Evolutionary conservation across 2,797 vertebrate species (phyloP), one percentile per base, ranked within the genome.

Genomic region (Synaphobranchus kaupii): DNA sequence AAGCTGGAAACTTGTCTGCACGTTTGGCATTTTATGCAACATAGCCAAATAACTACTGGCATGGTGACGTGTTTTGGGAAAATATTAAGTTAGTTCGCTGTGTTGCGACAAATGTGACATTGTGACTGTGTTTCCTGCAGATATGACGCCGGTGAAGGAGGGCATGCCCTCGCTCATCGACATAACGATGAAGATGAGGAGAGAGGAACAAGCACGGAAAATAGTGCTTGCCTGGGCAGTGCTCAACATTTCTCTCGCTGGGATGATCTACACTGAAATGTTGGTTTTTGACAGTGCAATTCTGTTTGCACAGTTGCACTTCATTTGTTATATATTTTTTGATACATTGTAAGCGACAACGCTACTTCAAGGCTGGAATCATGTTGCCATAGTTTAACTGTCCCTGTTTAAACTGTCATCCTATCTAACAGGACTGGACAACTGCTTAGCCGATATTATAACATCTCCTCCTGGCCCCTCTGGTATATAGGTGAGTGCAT

Each of bases 241-340:
- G 17, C 96, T 99, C 13, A 99, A 99, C 60, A 91, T 98, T 0
- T 98, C 97, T 6, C 22, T 99, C 2, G 98, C 98, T 15, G 98
- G 98, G 73, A 99, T 99, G 97, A 97, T 99, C 91, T 99, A 98
- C 90, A 97, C 97, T 3, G 98, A 99, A 93, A 99, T 99, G 98
- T 99, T 86, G 91, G 95, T 89, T 34, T 0, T 25, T 15, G 1
- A 13, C 20, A 28, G 7, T 15, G 10, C 5, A 17, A 28, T 48
- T 50, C 44, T 5, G 20, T 47, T 20, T 2, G 20, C 20, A 81
- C 5, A 13, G 22, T 20, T n/a, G 13, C 44, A 22, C 12, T 81
- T n/a, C 0, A 4, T 4, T 78, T 78, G 3, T 28, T 68, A 1
- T 68, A 28, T 39, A 13, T 39, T 39, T 76, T 68, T 7, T 28